phyloP scores from a whole-genome alignment of 2,888 invertebrate genomes.

The Gnatocerus cornutus region DNA sequence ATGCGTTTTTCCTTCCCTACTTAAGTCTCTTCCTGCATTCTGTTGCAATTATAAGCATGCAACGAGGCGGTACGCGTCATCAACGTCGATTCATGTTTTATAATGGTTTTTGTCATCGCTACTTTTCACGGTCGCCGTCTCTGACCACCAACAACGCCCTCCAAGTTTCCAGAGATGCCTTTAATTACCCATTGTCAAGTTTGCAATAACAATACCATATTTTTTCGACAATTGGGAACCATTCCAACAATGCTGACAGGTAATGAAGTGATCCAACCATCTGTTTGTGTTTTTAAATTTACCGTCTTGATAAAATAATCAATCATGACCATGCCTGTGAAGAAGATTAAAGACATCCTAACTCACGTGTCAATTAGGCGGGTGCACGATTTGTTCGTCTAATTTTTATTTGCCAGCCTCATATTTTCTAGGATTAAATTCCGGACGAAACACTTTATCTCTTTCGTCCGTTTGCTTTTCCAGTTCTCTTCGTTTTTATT shows the following conservation, averaged over 20 bases:
- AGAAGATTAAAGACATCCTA: slow-evolving; percentile 30
- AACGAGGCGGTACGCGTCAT: slow-evolving; percentile 47
- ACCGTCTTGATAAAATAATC: slow-evolving; percentile 32
- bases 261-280: slow-evolving; percentile 28
- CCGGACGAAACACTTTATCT: slow-evolving; percentile 19
- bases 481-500: slow-evolving; percentile 39
- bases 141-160: slow-evolving; percentile 50
- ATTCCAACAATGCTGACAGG: slow-evolving; percentile 34
- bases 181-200: slow-evolving; percentile 40
- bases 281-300: slow-evolving; percentile 35
- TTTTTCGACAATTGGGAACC: slow-evolving; percentile 39
- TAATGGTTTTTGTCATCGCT: slow-evolving; percentile 60
- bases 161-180: slow-evolving; percentile 50
- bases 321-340: slow-evolving; percentile 18
- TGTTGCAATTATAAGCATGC: slow-evolving; percentile 55
- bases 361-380: slow-evolving; percentile 33
- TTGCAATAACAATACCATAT: slow-evolving; percentile 38
- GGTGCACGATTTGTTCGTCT: slow-evolving; percentile 25
- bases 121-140: slow-evolving; percentile 49
- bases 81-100: slow-evolving; percentile 60
- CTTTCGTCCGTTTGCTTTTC: slow-evolving; percentile 26
- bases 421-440: slow-evolving; percentile 35
- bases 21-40: slow-evolving; percentile 58
- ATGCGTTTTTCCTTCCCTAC: slow-evolving; percentile 61
- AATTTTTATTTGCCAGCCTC: slow-evolving; percentile 22